Base-by-base conservation (phyloP, 2,113 vertebrate genomes). In the Mirza zaza region DNA sequence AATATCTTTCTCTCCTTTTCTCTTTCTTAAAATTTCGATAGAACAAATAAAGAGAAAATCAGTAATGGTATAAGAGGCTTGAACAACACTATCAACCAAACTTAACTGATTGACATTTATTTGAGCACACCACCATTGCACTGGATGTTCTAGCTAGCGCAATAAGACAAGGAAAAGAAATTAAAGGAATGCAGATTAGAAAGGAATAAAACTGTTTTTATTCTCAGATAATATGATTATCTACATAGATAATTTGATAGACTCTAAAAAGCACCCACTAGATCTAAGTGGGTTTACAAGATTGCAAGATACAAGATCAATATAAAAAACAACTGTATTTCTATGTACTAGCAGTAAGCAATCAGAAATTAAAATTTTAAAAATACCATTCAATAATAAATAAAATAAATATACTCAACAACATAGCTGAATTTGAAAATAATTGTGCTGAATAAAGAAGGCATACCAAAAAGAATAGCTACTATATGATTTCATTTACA, bases 151-250 rank as follows among this genome's bases (percentile, higher is more conserved):
- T 82, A 76, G 65, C 67, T 50, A 36, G 6, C 0, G 3, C 57
- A 67, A 63, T 85, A 63, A 79, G 42, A 79, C 17, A 79, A 93
- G 71, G 85, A 79, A 95, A 75, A 48, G 32, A 91, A 95, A 77
- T 48, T 21, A n/a, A 76, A 75, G 8, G 32, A 76, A 45, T 18
- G 21, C 5, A 17, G 29, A 70, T 23, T 36, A n/a, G 50, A 79
- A 61, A 86, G 10, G 45, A 67, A 70, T 81, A 89, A 45, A 76
- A 36, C 18, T 32, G 18, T 84, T 50, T 65, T 59, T 76, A 48
- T 76, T 89, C 36, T 76, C 52, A 87, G 42, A 79, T 48, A 57
- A 76, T 27, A 75, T 39, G 57, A 65, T 36, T 17, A 76, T 45
- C 20, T 50, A 39, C 3, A 8, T 25, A 52, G 52, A 87, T 70